Percentiles rank a stretch among this genome's conserved stretches.
Evolutionary conservation across 2,113 vertebrate species (phyloP).

Genomic region (Planiliza haematocheilus): DNA sequence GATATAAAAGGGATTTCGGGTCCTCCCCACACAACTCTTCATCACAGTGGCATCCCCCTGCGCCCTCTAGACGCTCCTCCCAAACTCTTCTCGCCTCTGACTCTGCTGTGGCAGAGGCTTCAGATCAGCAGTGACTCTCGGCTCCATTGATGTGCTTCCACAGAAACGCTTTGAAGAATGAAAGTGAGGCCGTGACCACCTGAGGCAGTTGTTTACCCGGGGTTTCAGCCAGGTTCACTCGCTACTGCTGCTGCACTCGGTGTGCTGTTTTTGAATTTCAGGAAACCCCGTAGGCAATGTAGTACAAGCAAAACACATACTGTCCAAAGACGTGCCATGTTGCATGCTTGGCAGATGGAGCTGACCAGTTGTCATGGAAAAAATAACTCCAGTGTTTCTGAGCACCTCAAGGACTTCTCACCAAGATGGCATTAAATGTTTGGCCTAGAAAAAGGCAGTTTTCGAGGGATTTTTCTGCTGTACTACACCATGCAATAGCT

Average conservation of each 20-base stretch:
- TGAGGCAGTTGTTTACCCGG: slow-evolving; percentile 31
- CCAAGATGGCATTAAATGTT: not conserved
- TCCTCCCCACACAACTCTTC: slow-evolving; percentile 61
- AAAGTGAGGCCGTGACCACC: slow-evolving; percentile 40
- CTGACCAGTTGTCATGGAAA: not conserved
- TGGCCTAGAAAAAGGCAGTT: not conserved
- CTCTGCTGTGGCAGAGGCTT: slow-evolving; percentile 60
- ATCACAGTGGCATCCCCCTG: slow-evolving; percentile 63
- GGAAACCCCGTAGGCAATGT: slow-evolving; percentile 4
- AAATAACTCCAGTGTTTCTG: not conserved
- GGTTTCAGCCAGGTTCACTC: slow-evolving; percentile 2
- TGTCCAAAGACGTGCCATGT: not conserved
- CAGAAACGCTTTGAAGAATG: slow-evolving; percentile 64
- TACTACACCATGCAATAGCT: too few species aligned
- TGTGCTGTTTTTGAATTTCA: slow-evolving; percentile 17
- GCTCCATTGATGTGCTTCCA: slow-evolving; percentile 61
- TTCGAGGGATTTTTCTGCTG: not conserved
- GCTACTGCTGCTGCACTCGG: not conserved
- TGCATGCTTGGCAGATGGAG: not conserved
- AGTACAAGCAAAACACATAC: not conserved
- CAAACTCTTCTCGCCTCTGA: slow-evolving; percentile 56
- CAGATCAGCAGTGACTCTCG: slow-evolving; percentile 60
- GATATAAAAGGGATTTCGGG: slow-evolving; percentile 68
- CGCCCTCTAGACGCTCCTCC: slow-evolving; percentile 58
- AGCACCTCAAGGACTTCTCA: not conserved